These are phyloP conservation scores for Teleogryllus oceanicus DNA, from an alignment of 2,888 invertebrate genomes.

Conservation along the genomic window DNA sequence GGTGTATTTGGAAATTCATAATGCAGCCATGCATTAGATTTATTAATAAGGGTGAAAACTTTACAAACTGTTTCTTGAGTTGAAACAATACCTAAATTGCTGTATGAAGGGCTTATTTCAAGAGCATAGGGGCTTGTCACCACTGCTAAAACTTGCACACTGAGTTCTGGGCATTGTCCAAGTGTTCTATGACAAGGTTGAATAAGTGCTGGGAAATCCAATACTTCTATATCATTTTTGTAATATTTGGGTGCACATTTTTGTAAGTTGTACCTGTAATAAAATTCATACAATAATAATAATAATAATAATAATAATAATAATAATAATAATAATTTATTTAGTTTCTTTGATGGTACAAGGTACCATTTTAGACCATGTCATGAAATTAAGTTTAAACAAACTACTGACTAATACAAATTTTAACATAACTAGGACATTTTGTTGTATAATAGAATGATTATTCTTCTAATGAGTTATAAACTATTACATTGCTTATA, in stretches of 20 bases:
- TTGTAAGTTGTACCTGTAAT: neutral
- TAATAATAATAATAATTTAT: too few relatives aligned
- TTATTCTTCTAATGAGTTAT: too few relatives aligned
- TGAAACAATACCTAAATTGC: neutral
- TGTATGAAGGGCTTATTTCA: neutral
- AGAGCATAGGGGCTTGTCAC: neutral
- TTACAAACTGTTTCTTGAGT: neutral
- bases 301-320: too few relatives aligned
- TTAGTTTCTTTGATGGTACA: too few relatives aligned
- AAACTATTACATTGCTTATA: too few relatives aligned
- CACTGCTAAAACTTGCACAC: neutral
- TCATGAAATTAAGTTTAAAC: too few relatives aligned
- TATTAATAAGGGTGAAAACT: neutral
- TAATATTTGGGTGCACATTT: neutral
- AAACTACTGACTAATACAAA: too few relatives aligned
- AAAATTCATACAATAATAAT: neutral
- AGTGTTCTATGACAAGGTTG: neutral
- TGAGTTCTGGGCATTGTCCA: neutral
- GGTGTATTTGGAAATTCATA: neutral
- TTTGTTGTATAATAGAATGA: too few relatives aligned
- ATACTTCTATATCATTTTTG: neutral
- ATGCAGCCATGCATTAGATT: neutral
- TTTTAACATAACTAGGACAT: too few relatives aligned
- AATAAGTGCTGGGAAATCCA: neutral
- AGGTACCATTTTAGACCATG: too few relatives aligned